Evolutionary conservation across 2,797 vertebrate species (phyloP).

Genomic region (Chelon auratus): DNA sequence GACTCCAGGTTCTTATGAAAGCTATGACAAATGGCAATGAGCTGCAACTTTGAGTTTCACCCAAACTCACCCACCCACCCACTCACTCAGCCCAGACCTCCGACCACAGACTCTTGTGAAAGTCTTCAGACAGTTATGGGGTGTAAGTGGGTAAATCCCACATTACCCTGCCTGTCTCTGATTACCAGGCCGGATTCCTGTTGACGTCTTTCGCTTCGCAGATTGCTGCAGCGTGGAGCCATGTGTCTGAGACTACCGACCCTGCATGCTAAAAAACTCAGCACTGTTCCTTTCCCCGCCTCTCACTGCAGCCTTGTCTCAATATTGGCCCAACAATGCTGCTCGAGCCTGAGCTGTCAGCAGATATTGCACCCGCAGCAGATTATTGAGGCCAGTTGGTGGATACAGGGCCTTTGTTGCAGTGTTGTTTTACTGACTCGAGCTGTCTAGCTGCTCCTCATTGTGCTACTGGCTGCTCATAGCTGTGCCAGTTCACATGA

Average conservation of each 20-base stretch:
- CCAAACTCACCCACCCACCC: conserved; percentile 50
- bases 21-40: conserved; percentile 61
- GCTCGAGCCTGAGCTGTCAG: conserved; percentile 69
- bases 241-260: conserved; percentile 44
- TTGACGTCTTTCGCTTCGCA: conserved; percentile 55
- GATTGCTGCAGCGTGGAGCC: conserved; percentile 45
- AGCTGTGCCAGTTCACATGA: conserved; percentile 80
- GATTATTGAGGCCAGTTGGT: conserved; percentile 74
- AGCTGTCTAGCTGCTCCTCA: conserved; percentile 64
- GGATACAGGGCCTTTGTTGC: conserved; percentile 80
- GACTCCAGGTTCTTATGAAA: conserved; percentile 45
- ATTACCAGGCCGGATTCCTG: conserved; percentile 70
- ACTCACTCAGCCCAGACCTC: conserved; percentile 62
- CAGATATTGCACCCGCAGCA: conserved; percentile 81
- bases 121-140: conserved; percentile 77
- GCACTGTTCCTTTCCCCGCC: conserved; percentile 29
- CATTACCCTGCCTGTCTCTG: conserved; percentile 74
- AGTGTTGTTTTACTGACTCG: conserved; percentile 78
- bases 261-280: conserved; percentile 35
- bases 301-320: conserved; percentile 55
- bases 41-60: conserved; percentile 46
- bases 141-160: conserved; percentile 78
- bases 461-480: conserved; percentile 70
- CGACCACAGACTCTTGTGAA: conserved; percentile 79
- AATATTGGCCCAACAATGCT: conserved; percentile 50